Evolutionary conservation across 2,888 invertebrate genomes (phyloP).

Genomic region (Dioctria linearis): DNA sequence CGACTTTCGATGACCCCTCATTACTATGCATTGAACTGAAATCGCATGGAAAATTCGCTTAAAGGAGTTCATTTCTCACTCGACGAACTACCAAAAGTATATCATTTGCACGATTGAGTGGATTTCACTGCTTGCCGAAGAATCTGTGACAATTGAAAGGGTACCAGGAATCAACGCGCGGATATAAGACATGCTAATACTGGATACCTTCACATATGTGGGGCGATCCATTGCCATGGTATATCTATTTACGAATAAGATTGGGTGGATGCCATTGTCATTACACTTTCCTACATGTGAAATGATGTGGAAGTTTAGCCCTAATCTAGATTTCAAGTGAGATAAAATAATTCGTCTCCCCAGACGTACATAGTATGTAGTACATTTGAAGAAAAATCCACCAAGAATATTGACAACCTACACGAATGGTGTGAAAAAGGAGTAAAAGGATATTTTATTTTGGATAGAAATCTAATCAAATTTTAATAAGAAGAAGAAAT

Average conservation of each 20-base stretch:
- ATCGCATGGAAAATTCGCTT: constrained; percentile 65
- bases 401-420: too few relatives aligned
- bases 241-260: background rate
- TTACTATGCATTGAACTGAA: constrained; percentile 66
- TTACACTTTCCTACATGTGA: constrained; percentile 28
- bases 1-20: constrained; percentile 62
- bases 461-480: background rate
- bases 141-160: constrained; percentile 36
- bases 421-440: too few relatives aligned
- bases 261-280: constrained; percentile 25
- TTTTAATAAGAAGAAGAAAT: background rate
- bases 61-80: constrained; percentile 59
- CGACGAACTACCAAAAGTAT: constrained; percentile 47
- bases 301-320: constrained; percentile 18
- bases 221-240: background rate
- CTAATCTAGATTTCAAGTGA: constrained; percentile 30
- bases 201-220: constrained; percentile 21
- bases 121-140: constrained; percentile 38
- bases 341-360: background rate
- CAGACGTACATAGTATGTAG: too few relatives aligned
- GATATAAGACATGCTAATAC: constrained; percentile 37
- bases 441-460: too few relatives aligned
- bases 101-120: constrained; percentile 57
- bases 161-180: constrained; percentile 6
- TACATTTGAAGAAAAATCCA: too few relatives aligned